Percentiles rank a stretch among this genome's conserved stretches.
Evolutionary conservation across 2,113 vertebrate species (phyloP).

Genomic region (Tragelaphus scriptus): DNA sequence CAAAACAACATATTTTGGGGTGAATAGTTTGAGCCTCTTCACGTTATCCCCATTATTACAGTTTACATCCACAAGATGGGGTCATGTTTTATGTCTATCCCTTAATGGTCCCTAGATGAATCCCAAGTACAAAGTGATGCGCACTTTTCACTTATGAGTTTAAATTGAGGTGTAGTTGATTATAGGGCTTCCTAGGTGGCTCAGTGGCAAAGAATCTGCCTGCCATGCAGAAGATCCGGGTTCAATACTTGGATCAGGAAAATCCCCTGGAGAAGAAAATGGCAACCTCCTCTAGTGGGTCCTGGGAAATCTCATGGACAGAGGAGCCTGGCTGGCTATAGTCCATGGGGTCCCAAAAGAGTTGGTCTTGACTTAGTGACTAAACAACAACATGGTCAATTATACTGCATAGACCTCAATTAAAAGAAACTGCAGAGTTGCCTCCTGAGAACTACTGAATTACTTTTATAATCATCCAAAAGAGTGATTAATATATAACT

Average conservation of each 20-base stretch:
- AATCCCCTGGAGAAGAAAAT: neutral
- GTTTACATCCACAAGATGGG: neutral
- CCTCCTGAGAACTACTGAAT: neutral
- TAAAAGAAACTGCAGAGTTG: neutral
- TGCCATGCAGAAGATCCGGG: neutral
- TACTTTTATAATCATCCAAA: neutral
- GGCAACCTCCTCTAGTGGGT: neutral
- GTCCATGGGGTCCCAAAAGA: neutral
- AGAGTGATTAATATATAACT: slow-evolving; percentile 14
- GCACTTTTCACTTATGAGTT: neutral
- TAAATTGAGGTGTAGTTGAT: neutral
- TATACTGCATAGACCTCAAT: neutral
- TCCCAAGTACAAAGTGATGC: neutral
- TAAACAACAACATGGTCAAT: neutral
- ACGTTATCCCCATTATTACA: neutral
- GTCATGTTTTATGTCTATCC: neutral
- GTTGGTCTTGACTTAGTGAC: neutral
- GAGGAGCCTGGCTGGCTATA: neutral
- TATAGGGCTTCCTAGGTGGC: neutral
- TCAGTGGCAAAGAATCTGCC: neutral
- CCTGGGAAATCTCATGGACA: neutral
- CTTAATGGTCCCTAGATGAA: neutral
- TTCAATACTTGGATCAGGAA: neutral
- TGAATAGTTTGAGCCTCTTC: neutral
- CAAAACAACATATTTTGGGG: neutral